Conservation (phyloP, 30 jellyfish, hydroid and myxozoan species). For the Pelagia noctiluca region DNA sequence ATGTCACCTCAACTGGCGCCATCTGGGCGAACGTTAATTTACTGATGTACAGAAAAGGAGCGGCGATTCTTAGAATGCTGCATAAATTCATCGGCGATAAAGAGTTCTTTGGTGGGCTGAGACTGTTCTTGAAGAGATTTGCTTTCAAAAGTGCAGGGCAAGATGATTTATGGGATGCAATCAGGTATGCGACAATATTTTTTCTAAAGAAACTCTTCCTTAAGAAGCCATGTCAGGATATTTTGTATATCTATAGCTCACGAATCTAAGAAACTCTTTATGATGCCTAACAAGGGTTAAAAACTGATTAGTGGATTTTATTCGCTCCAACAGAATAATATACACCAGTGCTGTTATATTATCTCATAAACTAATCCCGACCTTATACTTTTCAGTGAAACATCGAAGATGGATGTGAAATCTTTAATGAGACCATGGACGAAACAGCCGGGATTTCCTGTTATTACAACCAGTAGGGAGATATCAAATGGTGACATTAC, state of each 20-base stretch:
- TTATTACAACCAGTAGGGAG: constrained; percentile 54
- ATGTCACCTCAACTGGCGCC: constrained; percentile 49
- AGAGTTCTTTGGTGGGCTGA: constrained; percentile 79
- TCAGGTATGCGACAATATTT: constrained; percentile 70
- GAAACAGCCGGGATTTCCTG: constrained; percentile 90
- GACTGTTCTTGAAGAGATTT: constrained; percentile 70
- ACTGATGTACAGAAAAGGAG: constrained; percentile 89
- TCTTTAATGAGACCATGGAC: constrained; percentile 92
- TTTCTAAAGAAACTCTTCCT: neutral
- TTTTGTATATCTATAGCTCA: too few species aligned
- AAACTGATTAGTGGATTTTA: too few species aligned
- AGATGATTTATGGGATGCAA: constrained; percentile 85
- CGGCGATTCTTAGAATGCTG: constrained; percentile 82
- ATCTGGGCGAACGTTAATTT: constrained; percentile 67
- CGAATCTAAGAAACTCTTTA: too few species aligned
- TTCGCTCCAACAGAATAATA: too few species aligned
- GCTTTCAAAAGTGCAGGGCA: constrained; percentile 84
- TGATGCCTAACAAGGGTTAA: too few species aligned
- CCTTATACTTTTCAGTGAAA: constrained; percentile 51
- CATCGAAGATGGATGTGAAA: constrained; percentile 72
- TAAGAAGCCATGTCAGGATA: too few species aligned
- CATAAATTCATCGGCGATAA: constrained; percentile 78
- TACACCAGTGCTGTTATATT: too few species aligned
- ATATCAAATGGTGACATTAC: constrained; percentile 23
- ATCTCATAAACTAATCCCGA: too few species aligned